Evolutionary conservation across 2,888 invertebrate genomes (phyloP), one percentile per base, ranked within the genome.

Genomic region (Dynastes tityus): DNA sequence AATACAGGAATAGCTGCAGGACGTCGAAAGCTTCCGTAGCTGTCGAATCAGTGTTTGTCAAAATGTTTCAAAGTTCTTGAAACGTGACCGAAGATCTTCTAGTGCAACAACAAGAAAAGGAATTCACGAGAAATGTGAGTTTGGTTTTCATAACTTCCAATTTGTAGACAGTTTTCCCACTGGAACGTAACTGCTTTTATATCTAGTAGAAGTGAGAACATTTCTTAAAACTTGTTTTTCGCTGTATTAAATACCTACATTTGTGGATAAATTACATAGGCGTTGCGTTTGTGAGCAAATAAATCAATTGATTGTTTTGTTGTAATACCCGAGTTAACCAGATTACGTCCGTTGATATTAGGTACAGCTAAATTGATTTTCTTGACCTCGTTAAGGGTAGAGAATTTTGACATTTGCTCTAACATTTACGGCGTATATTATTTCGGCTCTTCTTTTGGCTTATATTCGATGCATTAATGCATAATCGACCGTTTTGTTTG

Each of bases 41-140:
- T 51, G 45, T 63, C 79, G 61, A 55, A 74, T 80, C 82, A 80
- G 77, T 71, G 78, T 78, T 77, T 73, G 40, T 73, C 82, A 84
- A 81, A 80, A 84, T 85, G 84, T 82, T 81, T 79, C 79, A 70
- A 78, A 53, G 80, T 63, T 82, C 83, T 81, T 83, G 83, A 83
- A 81, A 81, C 78, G 76, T 79, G 79, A 73, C 74, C 78, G 80
- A 77, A 45, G 22, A 78, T 51, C 51, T 68, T 51, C 51, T 68
- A 16, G 51, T 71, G 77, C 27, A 11, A 32, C 13, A 63, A 32
- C 27, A 27, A 61, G 11, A 29, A 63, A 63, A 58, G 40, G 55
- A 22, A 68, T 37, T 68, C 22, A 16, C 13, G n/a, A 29, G 40
- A 68, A 58, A 55, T 58, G 77, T 77, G 68, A 77, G 77, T 77